Base-by-base conservation (phyloP, 2,797 vertebrate genomes). In the Cygnus olor region DNA sequence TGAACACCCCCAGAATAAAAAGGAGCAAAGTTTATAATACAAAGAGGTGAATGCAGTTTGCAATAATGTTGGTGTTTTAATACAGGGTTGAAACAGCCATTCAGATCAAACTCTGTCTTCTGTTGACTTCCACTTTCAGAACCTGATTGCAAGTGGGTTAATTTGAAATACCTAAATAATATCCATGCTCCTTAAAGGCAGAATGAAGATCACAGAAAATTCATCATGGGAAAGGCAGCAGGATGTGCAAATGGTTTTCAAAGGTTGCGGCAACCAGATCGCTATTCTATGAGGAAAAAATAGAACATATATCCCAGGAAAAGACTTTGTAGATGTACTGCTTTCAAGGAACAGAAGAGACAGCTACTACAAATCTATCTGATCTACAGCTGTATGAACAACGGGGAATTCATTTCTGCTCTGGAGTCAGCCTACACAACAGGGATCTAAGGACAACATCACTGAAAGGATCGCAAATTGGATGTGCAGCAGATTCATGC, bases 301-400 rank as follows among this genome's bases (percentile, higher is more conserved):
- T 27, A 51, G 51, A 14, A 68, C 0, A 58, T 4, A 14, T 38
- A 54, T 25, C 49, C 85, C 58, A 78, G 70, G 53, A 79, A 85
- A 63, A 17, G 45, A 64, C 79, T 90, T 71, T 81, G 45, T 60
- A 89, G 76, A 58, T 45, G 0, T 24, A 74, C 30, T 14, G 27
- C 66, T 94, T 86, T 63, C 44, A 89, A 90, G 90, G 64, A 94
- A 54, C 38, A 88, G 66, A 36, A 5, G 64, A 82, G 77, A 61
- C 49, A 90, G 74, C n/a, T n/a, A 17, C 80, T 89, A 68, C 47
- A 60, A 32, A 34, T 85, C 38, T 56, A 20, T 82, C 72, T 96
- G 70, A 87, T 94, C 85, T 95, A 68, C 47, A 88, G 57, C 63
- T 82, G 57, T 21, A 47, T 32, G 88, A 94, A 70, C 79, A 93